These are phyloP conservation scores for Eubucco bourcierii DNA, from an alignment of 2,113 vertebrate genomes.

Conservation along the genomic window DNA sequence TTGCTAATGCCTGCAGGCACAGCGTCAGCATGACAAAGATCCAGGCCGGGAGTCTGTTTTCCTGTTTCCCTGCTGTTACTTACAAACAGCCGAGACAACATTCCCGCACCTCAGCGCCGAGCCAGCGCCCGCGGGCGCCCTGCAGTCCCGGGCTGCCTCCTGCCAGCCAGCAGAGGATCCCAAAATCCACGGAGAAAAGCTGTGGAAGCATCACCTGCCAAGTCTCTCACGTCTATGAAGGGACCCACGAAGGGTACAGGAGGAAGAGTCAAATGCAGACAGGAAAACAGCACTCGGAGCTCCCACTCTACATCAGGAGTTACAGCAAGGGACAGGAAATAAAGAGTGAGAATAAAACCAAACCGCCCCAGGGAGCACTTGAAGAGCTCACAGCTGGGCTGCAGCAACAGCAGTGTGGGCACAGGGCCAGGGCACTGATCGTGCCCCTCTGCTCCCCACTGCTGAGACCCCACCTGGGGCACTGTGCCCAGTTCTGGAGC, in stretches of 20 bases:
- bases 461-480: too few species aligned
- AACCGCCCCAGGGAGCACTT: neutral
- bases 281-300: neutral
- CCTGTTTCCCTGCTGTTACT: neutral
- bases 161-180: neutral
- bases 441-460: too few species aligned
- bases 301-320: neutral
- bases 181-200: neutral
- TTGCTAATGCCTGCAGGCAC: conserved; percentile 12
- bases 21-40: conserved; percentile 54
- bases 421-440: too few species aligned
- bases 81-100: neutral
- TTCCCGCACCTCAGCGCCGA: neutral
- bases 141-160: neutral
- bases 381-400: neutral
- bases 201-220: neutral
- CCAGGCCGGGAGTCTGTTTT: neutral
- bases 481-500: too few species aligned
- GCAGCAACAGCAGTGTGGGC: too few species aligned
- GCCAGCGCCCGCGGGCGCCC: neutral
- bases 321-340: neutral
- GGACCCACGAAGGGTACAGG: neutral
- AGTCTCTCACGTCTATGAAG: neutral
- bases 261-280: neutral
- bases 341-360: neutral